Conservation (phyloP, 53 echinoderm and acorn worm species). For the Echinarachnius parma region DNA sequence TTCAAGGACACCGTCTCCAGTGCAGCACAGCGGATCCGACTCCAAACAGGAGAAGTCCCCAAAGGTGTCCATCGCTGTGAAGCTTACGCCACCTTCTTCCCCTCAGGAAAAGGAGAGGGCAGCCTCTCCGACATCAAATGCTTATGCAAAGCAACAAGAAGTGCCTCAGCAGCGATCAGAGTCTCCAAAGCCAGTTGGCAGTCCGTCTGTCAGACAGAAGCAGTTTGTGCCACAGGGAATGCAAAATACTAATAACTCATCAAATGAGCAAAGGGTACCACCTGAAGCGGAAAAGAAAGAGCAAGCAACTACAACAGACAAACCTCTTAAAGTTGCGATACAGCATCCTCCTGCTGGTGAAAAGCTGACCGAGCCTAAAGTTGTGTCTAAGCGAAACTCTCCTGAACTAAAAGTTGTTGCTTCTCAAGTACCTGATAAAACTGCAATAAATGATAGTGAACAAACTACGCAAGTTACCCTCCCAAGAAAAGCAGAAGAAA, state of each 20-base stretch:
- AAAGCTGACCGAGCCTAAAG: constrained; percentile 21
- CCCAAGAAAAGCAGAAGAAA: constrained; percentile 8
- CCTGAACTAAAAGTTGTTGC: constrained; percentile 1
- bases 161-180: constrained; percentile 23
- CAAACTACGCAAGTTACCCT: no score
- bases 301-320: neutral
- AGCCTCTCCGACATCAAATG: neutral
- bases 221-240: neutral
- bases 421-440: neutral
- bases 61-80: neutral
- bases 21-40: constrained; percentile 15
- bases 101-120: neutral
- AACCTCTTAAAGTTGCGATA: neutral
- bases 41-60: constrained; percentile 16
- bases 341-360: neutral
- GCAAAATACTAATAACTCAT: constrained; percentile 13
- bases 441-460: constrained; percentile 8
- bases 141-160: constrained; percentile 25
- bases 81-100: neutral
- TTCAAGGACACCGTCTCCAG: constrained; percentile 14
- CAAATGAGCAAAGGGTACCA: constrained; percentile 19
- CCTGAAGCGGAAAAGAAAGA: neutral
- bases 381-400: neutral
- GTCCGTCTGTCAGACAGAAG: constrained; percentile 1
- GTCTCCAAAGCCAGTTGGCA: constrained; percentile 31